A percentile compares a stretch with the other conserved stretches of the same genome.
phyloP scores from a whole-genome alignment of 2,113 vertebrate species.

The Chionis minor region DNA sequence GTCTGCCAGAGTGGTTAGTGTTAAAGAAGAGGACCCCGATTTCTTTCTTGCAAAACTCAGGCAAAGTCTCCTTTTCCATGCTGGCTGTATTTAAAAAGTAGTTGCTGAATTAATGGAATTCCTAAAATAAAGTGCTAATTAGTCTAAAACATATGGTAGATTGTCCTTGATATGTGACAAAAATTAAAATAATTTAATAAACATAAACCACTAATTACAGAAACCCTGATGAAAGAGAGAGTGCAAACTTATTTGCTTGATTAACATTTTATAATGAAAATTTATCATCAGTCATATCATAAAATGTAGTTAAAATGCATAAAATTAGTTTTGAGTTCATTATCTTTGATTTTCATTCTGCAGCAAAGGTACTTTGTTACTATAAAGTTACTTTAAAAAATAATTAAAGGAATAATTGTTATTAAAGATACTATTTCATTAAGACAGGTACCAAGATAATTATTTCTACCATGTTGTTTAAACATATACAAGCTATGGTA shows the following conservation, averaged over 20 bases:
- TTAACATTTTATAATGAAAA: slow-evolving; percentile 28
- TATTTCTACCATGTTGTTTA: background rate
- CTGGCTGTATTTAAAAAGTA: background rate
- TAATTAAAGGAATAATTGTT: background rate
- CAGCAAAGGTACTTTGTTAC: background rate
- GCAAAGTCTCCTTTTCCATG: background rate
- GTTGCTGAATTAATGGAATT: background rate
- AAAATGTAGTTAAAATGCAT: background rate
- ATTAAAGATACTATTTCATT: background rate
- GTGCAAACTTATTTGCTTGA: background rate
- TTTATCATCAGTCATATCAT: background rate
- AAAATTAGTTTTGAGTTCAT: background rate
- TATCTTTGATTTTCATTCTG: background rate
- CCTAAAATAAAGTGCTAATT: slow-evolving; percentile 40
- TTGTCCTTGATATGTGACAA: slow-evolving; percentile 18
- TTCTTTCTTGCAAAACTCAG: background rate
- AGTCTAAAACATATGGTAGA: slow-evolving; percentile 14
- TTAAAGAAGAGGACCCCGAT: background rate
- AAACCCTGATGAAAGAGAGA: slow-evolving; percentile 4
- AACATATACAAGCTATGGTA: background rate
- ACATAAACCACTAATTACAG: slow-evolving; percentile 36
- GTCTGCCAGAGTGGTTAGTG: background rate
- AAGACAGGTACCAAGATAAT: background rate
- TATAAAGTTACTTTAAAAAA: background rate
- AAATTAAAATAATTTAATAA: slow-evolving; percentile 47